A percentile compares a stretch with the other conserved stretches of the same genome.
phyloP scores from a whole-genome alignment of 2,797 vertebrate species.

The Ctenopoma kingsleyae region DNA sequence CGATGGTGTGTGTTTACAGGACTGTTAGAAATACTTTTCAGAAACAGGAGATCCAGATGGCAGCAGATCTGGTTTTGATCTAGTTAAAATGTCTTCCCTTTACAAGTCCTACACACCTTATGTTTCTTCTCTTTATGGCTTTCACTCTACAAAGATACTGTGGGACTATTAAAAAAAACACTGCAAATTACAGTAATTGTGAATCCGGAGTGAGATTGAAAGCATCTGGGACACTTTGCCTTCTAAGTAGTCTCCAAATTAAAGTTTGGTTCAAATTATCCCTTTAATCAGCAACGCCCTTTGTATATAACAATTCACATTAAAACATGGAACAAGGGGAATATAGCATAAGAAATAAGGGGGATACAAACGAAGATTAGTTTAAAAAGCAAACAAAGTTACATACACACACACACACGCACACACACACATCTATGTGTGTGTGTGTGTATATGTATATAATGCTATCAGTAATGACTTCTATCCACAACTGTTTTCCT shows the following conservation, averaged over 20 bases:
- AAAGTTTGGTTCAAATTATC: conserved; percentile 31
- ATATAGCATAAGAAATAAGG: not conserved
- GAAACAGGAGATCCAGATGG: not conserved
- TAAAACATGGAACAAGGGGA: not conserved
- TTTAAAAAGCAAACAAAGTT: conserved; percentile 22
- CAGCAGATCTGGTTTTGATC: conserved; percentile 43
- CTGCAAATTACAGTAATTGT: not conserved
- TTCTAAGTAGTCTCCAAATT: conserved; percentile 29
- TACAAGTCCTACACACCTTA: conserved; percentile 1
- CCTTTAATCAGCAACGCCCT: conserved; percentile 29
- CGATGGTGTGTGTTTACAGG: conserved; percentile 17
- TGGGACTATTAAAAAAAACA: conserved; percentile 5
- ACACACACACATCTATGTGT: too few species aligned
- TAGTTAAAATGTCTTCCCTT: conserved; percentile 22
- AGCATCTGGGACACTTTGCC: conserved; percentile 12
- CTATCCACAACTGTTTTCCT: not conserved
- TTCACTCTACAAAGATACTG: conserved; percentile 4
- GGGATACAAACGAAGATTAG: conserved; percentile 9
- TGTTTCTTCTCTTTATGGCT: conserved; percentile 25
- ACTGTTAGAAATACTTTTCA: conserved; percentile 5
- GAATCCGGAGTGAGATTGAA: conserved; percentile 8
- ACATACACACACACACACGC: not conserved
- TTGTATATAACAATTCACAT: conserved; percentile 7
- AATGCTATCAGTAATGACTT: conserved; percentile 12
- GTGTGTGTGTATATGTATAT: conserved; percentile 2